Conservation (phyloP, 2,113 vertebrate species). For the Lonchura striata region DNA sequence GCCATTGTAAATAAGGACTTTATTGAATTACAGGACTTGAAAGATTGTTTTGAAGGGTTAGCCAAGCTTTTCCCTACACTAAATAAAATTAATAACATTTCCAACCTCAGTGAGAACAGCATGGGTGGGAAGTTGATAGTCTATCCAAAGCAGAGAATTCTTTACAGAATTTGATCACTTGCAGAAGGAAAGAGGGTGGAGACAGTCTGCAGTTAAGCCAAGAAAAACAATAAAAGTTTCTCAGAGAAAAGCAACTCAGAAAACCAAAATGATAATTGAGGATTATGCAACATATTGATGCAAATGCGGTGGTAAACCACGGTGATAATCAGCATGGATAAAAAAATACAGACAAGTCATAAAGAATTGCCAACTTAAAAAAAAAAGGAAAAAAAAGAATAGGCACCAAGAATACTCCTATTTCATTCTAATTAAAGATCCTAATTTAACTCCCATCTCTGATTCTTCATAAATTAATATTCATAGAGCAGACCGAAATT, state of each 20-base stretch:
- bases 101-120: conserved; percentile 10
- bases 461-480: neutral
- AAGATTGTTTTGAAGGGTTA: neutral
- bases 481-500: neutral
- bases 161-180: neutral
- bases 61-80: neutral
- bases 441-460: neutral
- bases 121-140: conserved; percentile 1
- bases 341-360: neutral
- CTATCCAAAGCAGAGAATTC: neutral
- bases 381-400: neutral
- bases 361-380: neutral
- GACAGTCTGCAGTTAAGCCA: neutral
- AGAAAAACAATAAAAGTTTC: neutral
- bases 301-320: neutral
- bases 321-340: neutral
- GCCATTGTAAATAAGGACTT: conserved; percentile 27
- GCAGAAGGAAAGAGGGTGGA: conserved; percentile 32
- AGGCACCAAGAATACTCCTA: neutral
- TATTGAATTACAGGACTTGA: conserved; percentile 6
- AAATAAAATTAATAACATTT: conserved; percentile 39
- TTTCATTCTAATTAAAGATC: neutral
- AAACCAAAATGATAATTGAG: neutral
- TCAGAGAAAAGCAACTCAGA: neutral
- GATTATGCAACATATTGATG: neutral